Percentiles rank a stretch among this genome's conserved stretches.
Conservation (phyloP, 2,797 vertebrate genomes). For the Hozukius guyotensis region DNA sequence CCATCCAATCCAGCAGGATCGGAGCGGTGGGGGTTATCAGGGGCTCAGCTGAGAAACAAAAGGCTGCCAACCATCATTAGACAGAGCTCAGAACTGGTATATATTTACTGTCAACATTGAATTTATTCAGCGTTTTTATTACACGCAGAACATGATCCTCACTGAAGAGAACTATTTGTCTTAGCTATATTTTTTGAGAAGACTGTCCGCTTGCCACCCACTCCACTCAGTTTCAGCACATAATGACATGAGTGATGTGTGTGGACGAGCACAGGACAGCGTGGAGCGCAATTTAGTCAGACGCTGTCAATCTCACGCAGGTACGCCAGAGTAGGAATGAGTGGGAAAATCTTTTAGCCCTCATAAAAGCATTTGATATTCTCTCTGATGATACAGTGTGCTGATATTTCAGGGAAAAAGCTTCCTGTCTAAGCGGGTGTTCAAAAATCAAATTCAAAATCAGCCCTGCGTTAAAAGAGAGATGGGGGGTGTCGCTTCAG, state of each 20-base stretch:
- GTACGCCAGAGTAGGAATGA: conserved; percentile 43
- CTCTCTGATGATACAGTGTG: conserved; percentile 6
- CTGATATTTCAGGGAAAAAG: conserved; percentile 30
- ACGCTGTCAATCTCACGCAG: conserved; percentile 48
- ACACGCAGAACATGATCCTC: conserved; percentile 9
- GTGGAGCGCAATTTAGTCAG: conserved; percentile 47
- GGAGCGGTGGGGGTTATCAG: conserved; percentile 34
- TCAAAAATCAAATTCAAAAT: conserved; percentile 9
- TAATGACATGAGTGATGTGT: conserved; percentile 58
- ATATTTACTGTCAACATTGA: conserved; percentile 34
- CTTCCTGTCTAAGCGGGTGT: conserved; percentile 1
- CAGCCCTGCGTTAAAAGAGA: not conserved
- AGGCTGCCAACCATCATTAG: conserved; percentile 45
- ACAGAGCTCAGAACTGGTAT: conserved; percentile 35
- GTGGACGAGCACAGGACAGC: conserved; percentile 39
- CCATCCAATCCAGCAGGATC: conserved; percentile 42
- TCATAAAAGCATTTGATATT: conserved; percentile 37
- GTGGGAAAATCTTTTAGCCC: conserved; percentile 24
- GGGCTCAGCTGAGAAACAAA: conserved; percentile 32
- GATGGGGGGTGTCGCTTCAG: not conserved
- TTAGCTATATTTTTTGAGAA: conserved; percentile 22
- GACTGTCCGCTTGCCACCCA: conserved; percentile 44
- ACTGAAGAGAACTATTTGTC: conserved; percentile 46
- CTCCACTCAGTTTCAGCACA: conserved; percentile 43
- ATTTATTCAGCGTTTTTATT: conserved; percentile 20